Evolutionary conservation across 2,113 vertebrate genomes (phyloP), one percentile per base, ranked within the genome.

Genomic region (Electrona antarctica): DNA sequence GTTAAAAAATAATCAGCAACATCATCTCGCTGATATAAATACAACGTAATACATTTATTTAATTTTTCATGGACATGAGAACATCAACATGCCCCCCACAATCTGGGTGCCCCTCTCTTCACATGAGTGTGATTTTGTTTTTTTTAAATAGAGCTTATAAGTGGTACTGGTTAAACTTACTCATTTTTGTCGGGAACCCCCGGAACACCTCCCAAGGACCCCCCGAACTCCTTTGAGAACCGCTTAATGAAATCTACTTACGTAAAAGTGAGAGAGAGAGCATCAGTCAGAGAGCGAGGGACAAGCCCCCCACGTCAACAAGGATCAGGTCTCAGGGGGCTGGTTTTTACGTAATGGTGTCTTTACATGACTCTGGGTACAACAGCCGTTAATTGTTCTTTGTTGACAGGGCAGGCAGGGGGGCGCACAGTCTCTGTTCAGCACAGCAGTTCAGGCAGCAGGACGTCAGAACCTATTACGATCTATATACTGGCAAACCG

Each of bases 331-430:
- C 52, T 10, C 46, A 29, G n/a, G 28, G 47, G 51, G 47, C 64
- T 33, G 47, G 60, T 41, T 41, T 12, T 12, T 62, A 28, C 13
- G 21, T 56, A 67, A 64, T 46, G 10, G 21, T 14, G 64, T 61
- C 47, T 63, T 14, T 3, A 6, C 41, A 33, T 55, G 21, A 10
- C 8, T 14, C 46, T 45, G 7, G 41, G 55, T 48, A 21, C 59
- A 74, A 60, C 71, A 61, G 50, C 41, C 8, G 14, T 8, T 76
- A 69, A 76, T 76, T 69, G 73, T 48, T 21, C 60, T 48, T 62
- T 48, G 58, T 48, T 62, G 51, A 54, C 52, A n/a, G 59, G 15
- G 45, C 33, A 15, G 54, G 41, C 9, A 48, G 51, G 33, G 51
- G 58, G 60, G 21, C 11, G 56, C 51, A 45, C 60, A 52, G 69